These are phyloP conservation scores for Lateolabrax maculatus DNA, from an alignment of 2,797 vertebrate genomes.

Conservation along the genomic window DNA sequence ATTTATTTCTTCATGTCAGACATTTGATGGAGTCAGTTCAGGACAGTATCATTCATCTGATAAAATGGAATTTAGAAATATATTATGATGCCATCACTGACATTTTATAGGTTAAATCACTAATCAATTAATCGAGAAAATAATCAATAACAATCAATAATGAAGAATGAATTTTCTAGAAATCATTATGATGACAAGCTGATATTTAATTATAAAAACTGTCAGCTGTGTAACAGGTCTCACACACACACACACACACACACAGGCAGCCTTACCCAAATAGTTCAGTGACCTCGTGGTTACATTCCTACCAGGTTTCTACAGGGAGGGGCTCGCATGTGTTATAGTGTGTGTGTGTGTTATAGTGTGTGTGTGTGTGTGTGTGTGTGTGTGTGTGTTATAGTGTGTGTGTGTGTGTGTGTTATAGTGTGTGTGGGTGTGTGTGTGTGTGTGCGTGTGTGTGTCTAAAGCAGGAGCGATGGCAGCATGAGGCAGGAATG, in stretches of 20 bases:
- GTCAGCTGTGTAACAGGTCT: neutral
- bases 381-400: neutral
- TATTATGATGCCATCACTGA: no score
- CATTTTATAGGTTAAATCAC: no score
- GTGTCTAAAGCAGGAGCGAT: conserved; percentile 82
- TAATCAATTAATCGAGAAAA: no score
- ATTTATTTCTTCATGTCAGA: no score
- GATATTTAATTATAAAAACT: neutral
- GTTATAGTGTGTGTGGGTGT: neutral
- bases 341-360: neutral
- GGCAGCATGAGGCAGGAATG: conserved; percentile 87
- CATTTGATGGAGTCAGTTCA: no score
- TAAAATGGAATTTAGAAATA: no score
- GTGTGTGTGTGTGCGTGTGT: conserved; percentile 4
- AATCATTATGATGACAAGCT: neutral
- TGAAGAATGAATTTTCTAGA: neutral
- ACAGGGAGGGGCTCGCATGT: conserved; percentile 26
- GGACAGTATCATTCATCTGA: no score
- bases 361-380: conserved; percentile 34
- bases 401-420: neutral
- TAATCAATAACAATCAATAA: neutral
- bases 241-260: neutral
- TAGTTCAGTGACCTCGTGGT: conserved; percentile 49
- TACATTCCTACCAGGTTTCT: conserved; percentile 49
- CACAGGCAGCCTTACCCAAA: conserved; percentile 30